These are phyloP conservation scores for Cybosia mesomella DNA, from an alignment of 2,888 invertebrate species.

Conservation along the genomic window DNA sequence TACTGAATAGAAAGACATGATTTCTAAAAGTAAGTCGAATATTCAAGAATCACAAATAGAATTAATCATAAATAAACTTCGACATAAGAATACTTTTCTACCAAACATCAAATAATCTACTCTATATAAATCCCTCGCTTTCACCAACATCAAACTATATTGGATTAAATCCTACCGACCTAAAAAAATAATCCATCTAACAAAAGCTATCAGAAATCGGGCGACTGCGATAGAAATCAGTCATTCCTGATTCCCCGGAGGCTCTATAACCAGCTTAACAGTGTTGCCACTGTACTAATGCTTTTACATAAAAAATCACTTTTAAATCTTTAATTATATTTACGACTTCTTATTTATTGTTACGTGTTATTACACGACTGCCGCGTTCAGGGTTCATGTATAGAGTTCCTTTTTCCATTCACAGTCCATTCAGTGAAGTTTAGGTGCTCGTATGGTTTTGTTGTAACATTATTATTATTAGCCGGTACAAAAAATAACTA, in stretches of 20 bases:
- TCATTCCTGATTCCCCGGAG: slow-evolving; percentile 61
- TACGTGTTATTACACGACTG: neutral
- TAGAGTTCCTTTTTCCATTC: too few species aligned
- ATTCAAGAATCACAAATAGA: neutral
- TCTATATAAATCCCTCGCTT: slow-evolving; percentile 6
- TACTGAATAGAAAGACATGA: neutral
- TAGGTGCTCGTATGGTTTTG: too few species aligned
- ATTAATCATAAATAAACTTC: slow-evolving; percentile 5
- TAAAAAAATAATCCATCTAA: slow-evolving; percentile 49
- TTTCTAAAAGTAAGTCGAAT: neutral
- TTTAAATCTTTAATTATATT: too few species aligned
- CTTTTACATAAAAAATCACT: neutral
- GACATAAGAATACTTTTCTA: neutral
- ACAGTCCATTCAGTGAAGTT: too few species aligned
- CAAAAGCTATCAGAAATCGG: slow-evolving; percentile 57
- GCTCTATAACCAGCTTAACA: slow-evolving; percentile 59
- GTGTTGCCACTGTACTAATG: neutral
- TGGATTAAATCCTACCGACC: slow-evolving; percentile 37
- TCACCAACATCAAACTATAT: slow-evolving; percentile 27
- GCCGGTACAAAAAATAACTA: too few species aligned
- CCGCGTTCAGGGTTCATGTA: too few species aligned
- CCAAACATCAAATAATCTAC: slow-evolving; percentile 4
- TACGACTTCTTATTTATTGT: too few species aligned
- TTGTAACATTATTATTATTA: too few species aligned
- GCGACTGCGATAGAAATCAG: slow-evolving; percentile 60